Percentiles rank a stretch among this genome's conserved stretches.
phyloP scores from a whole-genome alignment of 2,113 vertebrate species.

The Scatophagus argus region DNA sequence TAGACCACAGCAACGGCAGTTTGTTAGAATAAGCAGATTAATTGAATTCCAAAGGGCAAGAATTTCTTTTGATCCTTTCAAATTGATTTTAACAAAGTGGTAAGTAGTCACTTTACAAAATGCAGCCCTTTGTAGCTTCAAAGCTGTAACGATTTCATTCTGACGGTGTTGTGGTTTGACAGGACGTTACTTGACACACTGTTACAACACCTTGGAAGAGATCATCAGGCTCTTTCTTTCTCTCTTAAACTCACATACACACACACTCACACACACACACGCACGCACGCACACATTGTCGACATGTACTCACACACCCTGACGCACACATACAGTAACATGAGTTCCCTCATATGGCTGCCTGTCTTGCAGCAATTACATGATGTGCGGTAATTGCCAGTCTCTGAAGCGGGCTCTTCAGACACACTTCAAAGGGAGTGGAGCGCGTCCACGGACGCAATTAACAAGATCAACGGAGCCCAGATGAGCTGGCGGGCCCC shows the following conservation, averaged over 20 bases:
- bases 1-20: constrained; percentile 60
- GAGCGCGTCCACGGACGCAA: constrained; percentile 84
- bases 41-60: constrained; percentile 65
- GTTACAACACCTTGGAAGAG: constrained; percentile 65
- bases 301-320: constrained; percentile 44
- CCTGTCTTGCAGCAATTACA: constrained; percentile 86
- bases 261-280: constrained; percentile 66
- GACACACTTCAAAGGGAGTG: constrained; percentile 87
- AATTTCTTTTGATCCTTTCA: constrained; percentile 59
- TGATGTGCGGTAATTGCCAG: constrained; percentile 86
- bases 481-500: constrained; percentile 80
- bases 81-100: constrained; percentile 70
- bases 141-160: constrained; percentile 57
- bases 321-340: constrained; percentile 72
- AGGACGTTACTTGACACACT: constrained; percentile 52
- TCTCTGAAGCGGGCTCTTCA: constrained; percentile 87
- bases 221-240: constrained; percentile 35
- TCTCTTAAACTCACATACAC: constrained; percentile 19
- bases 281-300: constrained; percentile 25
- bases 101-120: constrained; percentile 66
- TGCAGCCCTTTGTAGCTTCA: constrained; percentile 60
- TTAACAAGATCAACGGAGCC: constrained; percentile 85
- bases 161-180: constrained; percentile 65
- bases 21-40: constrained; percentile 61
- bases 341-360: constrained; percentile 82